phyloP scores from a whole-genome alignment of 2,113 vertebrate genomes.

The Thinocorus orbignyianus region DNA sequence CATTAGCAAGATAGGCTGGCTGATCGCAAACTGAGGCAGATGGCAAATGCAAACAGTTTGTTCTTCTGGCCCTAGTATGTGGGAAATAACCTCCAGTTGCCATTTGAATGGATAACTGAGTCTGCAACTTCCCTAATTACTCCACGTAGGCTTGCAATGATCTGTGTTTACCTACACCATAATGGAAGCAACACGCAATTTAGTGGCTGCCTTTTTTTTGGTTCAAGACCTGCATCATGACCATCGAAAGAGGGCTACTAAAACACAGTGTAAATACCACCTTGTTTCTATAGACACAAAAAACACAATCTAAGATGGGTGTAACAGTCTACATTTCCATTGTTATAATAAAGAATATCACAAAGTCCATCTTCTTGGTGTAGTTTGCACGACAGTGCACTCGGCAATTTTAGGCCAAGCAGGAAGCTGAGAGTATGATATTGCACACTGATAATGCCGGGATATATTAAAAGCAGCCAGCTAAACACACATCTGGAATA shows the following conservation, averaged over 20 bases:
- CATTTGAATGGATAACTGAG: neutral
- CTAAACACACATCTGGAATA: neutral
- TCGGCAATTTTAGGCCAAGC: neutral
- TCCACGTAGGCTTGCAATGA: neutral
- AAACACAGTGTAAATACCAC: neutral
- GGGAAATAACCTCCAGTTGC: slow-evolving; percentile 1
- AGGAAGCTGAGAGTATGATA: neutral
- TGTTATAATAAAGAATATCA: neutral
- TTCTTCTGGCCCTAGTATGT: neutral
- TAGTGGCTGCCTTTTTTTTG: neutral
- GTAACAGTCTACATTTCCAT: neutral
- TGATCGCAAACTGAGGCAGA: neutral
- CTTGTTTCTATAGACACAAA: neutral
- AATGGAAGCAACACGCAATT: neutral
- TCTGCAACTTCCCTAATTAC: neutral
- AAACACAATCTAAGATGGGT: neutral
- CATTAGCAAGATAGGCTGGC: neutral
- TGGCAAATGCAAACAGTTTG: neutral
- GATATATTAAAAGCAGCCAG: neutral
- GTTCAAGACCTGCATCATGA: neutral
- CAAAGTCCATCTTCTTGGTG: neutral
- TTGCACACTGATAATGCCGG: neutral
- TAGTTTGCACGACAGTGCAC: neutral
- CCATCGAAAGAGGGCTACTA: neutral
- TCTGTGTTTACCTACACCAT: neutral